phyloP scores from a whole-genome alignment of 2,797 vertebrate species.

The Nannoperca australis region DNA sequence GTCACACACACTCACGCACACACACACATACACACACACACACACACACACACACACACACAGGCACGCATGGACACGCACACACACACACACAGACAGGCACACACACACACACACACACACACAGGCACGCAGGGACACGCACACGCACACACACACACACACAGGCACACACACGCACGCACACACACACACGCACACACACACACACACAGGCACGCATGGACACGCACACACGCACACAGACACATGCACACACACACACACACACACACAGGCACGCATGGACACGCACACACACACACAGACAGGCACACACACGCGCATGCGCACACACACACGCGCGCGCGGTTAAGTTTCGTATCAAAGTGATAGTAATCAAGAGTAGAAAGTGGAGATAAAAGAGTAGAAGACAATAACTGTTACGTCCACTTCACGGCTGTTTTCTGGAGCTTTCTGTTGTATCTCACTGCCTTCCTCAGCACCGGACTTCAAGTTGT shows the following conservation, averaged over 20 bases:
- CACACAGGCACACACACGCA: no score
- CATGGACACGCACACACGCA: no score
- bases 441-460: background rate
- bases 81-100: no score
- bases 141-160: no score
- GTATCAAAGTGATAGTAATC: background rate
- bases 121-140: no score
- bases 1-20: conserved; percentile 41
- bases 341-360: conserved; percentile 1
- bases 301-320: conserved; percentile 17
- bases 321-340: conserved; percentile 34
- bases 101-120: no score
- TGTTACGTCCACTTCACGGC: background rate
- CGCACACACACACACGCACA: no score
- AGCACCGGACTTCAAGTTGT: background rate
- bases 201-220: no score
- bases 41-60: no score
- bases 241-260: no score
- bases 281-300: conserved; percentile 1
- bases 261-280: conserved; percentile 45
- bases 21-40: no score
- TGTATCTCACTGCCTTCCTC: background rate
- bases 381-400: background rate
- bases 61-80: no score
- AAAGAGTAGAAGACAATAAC: background rate